Base-by-base conservation (phyloP, 1,140 invertebrate species). In the Aphaenogaster floridana region DNA sequence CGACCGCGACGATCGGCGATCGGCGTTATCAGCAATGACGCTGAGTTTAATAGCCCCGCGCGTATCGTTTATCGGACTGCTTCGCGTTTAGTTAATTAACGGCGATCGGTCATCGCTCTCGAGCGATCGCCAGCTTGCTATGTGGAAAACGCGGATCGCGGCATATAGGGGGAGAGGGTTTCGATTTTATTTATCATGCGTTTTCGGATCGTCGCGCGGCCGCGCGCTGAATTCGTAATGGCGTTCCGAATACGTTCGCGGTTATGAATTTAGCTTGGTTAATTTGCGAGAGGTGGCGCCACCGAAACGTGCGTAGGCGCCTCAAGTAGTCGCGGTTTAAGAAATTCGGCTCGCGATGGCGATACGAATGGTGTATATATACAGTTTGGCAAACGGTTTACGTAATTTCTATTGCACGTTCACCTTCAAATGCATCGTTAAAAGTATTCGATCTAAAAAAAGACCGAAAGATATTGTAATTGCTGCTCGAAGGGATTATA, bases 231-330 rank as follows among this genome's bases (percentile, higher is more conserved):
- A 59, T 84, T 84, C 1, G 15, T 74, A 84, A 74, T 59, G 74
- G 52, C 48, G 39, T 45, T 52, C 13, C n/a, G 59, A 74, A 69
- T 42, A 48, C 21, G 15, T 39, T 74, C 45, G 1, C 8, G 21
- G 1, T 86, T 13, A 15, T 64, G 61, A 57, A 79, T 87, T 89
- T 90, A 17, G 50, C 7, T 42, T 17, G 28, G 0, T 57, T 84
- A 79, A 89, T 89, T 89, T 89, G 13, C 90, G 28, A 84, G 64
- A 91, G 90, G 71, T 91, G 90, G 90, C 89, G 86, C 88, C 78
- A 90, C 87, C 1, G 54, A n/a, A 52, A 76, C 57, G 9, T 57
- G 79, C 71, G 74, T 77, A 63, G 77, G 48, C 76, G 59, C 21
- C 17, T 17, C 21, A 8, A 34, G 9, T 48, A 52, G 4, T 15